Percentiles rank a stretch among this genome's conserved stretches.
Conservation (phyloP, 2,888 invertebrate species). For the Dicyrtomina minuta region DNA sequence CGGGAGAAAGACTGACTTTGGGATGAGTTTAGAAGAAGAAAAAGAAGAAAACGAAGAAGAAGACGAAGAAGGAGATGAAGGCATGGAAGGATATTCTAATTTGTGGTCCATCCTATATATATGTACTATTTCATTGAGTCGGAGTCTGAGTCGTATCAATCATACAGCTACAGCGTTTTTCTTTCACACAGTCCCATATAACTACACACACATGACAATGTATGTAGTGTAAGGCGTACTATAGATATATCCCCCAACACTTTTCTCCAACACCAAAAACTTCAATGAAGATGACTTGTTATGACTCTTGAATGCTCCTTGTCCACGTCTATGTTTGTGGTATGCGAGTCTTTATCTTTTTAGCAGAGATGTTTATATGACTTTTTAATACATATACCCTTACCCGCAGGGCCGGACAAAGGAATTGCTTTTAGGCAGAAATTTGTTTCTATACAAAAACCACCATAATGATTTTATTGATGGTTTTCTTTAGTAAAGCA, state of each 20-base stretch:
- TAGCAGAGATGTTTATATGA: not conserved
- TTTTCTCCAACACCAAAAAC: not conserved
- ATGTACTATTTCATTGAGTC: not conserved
- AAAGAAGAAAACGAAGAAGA: not conserved
- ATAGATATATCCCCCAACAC: not conserved
- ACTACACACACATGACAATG: too few relatives aligned
- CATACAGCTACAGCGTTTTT: not conserved
- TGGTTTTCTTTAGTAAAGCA: too few relatives aligned
- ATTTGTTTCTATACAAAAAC: too few relatives aligned
- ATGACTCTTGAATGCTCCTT: not conserved
- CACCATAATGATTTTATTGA: too few relatives aligned
- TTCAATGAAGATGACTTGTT: not conserved
- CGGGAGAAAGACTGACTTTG: not conserved
- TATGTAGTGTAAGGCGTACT: too few relatives aligned
- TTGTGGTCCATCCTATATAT: slow-evolving; percentile 5
- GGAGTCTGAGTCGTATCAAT: slow-evolving; percentile 12
- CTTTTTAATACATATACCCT: not conserved
- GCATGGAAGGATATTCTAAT: slow-evolving; percentile 19
- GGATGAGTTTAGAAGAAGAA: not conserved
- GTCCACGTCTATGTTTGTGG: too few relatives aligned
- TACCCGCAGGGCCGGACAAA: too few relatives aligned
- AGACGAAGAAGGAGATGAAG: not conserved
- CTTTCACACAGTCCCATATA: too few relatives aligned
- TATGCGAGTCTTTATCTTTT: not conserved
- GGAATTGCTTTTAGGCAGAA: too few relatives aligned